A percentile compares a stretch with the other conserved stretches of the same genome.
These are phyloP conservation scores for Rousettus madagascariensis DNA, from an alignment of 2,797 vertebrate species.

Conservation along the genomic window DNA sequence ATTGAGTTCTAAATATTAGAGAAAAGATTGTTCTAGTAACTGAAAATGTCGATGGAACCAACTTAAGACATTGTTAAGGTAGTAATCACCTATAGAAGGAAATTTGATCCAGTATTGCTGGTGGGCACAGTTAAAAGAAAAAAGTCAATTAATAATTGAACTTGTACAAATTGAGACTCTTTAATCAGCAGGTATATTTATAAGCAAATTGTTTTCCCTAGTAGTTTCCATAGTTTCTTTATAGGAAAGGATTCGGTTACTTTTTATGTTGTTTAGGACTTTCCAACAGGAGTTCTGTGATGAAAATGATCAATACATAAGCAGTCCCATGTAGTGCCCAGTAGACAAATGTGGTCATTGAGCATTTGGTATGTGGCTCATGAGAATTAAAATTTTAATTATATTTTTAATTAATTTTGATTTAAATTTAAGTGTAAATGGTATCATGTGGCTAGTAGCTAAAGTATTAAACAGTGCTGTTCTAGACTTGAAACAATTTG, in stretches of 20 bases:
- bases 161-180: neutral
- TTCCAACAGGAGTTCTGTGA: neutral
- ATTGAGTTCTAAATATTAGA: neutral
- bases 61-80: neutral
- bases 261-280: neutral
- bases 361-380: neutral
- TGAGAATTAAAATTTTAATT: neutral
- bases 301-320: neutral
- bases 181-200: neutral
- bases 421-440: conserved; percentile 17
- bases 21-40: neutral
- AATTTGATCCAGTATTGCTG: neutral
- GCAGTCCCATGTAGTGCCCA: neutral
- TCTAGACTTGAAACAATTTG: neutral
- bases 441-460: neutral
- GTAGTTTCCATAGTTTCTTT: neutral
- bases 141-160: neutral
- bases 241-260: neutral
- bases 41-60: neutral
- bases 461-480: neutral
- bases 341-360: neutral
- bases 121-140: neutral
- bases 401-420: neutral
- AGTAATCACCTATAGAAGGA: neutral
- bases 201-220: neutral